phyloP scores from a whole-genome alignment of 2,113 vertebrate species.

The Pyxicephalus adspersus region DNA sequence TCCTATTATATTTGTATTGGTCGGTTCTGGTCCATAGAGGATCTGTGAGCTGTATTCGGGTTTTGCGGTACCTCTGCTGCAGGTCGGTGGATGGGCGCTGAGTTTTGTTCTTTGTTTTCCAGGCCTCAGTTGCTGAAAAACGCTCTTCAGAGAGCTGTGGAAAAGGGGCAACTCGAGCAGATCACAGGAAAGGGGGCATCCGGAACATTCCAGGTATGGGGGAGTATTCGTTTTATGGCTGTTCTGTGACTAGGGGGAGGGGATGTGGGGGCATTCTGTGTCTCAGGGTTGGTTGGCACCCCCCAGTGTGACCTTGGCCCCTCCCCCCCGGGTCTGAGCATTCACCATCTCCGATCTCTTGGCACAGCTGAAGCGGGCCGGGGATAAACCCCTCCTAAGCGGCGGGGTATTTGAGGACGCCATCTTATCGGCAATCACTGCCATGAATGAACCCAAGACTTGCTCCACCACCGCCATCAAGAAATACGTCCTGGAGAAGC shows the following conservation, averaged over 20 bases:
- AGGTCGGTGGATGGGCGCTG: not conserved
- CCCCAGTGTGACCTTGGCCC: not conserved
- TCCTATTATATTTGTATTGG: too few relatives aligned
- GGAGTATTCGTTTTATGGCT: too few relatives aligned
- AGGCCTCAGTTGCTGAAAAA: slow-evolving; percentile 94
- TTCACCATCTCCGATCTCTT: slow-evolving; percentile 61
- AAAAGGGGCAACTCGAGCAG: slow-evolving; percentile 92
- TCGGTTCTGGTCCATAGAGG: too few relatives aligned
- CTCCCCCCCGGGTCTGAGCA: not conserved
- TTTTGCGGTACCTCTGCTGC: too few relatives aligned
- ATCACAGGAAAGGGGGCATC: slow-evolving; percentile 96
- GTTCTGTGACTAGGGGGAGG: too few relatives aligned
- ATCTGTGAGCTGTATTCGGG: too few relatives aligned
- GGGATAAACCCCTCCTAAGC: slow-evolving; percentile 87
- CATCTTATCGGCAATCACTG: slow-evolving; percentile 91
- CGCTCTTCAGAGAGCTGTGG: slow-evolving; percentile 91
- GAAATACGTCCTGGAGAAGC: slow-evolving; percentile 87
- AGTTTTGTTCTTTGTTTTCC: slow-evolving; percentile 43
- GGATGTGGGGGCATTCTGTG: too few relatives aligned
- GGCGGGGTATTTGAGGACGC: slow-evolving; percentile 90
- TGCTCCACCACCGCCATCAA: slow-evolving; percentile 92
- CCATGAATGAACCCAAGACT: slow-evolving; percentile 99
- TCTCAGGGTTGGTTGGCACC: too few relatives aligned
- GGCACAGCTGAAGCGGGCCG: slow-evolving; percentile 89
- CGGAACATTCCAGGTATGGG: slow-evolving; percentile 94